A percentile compares a stretch with the other conserved stretches of the same genome.
phyloP scores from a whole-genome alignment of 2,888 invertebrate species.

The Habroteleia sp. region DNA sequence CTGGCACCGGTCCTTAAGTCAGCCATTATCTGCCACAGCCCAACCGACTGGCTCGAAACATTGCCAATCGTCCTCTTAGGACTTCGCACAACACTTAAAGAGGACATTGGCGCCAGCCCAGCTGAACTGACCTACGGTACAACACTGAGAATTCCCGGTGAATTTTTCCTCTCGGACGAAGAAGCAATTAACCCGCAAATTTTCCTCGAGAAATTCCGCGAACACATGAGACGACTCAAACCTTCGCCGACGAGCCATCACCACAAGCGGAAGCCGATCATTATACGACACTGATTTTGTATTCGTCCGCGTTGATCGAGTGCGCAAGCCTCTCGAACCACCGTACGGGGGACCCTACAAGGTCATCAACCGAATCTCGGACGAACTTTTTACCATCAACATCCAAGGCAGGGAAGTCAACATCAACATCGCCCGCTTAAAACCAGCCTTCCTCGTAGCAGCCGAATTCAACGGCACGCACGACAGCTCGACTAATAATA shows the following conservation, averaged over 20 bases:
- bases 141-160: not conserved
- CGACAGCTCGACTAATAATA: too few species aligned
- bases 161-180: not conserved
- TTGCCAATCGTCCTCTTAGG: not conserved
- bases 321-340: not conserved
- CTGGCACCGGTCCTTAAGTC: not conserved
- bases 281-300: not conserved
- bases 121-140: not conserved
- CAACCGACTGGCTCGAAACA: not conserved
- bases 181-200: not conserved
- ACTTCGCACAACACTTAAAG: not conserved
- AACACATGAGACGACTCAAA: not conserved
- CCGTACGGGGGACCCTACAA: not conserved
- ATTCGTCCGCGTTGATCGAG: not conserved
- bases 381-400: not conserved
- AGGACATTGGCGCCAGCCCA: constrained; percentile 1
- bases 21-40: not conserved
- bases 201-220: not conserved
- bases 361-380: not conserved
- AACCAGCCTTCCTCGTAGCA: not conserved
- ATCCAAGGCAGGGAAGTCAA: not conserved
- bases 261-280: not conserved
- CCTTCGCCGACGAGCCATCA: not conserved
- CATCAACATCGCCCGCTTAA: not conserved
- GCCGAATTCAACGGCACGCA: not conserved